phyloP scores from a whole-genome alignment of 2,797 vertebrate genomes.

The Spea hammondii region DNA sequence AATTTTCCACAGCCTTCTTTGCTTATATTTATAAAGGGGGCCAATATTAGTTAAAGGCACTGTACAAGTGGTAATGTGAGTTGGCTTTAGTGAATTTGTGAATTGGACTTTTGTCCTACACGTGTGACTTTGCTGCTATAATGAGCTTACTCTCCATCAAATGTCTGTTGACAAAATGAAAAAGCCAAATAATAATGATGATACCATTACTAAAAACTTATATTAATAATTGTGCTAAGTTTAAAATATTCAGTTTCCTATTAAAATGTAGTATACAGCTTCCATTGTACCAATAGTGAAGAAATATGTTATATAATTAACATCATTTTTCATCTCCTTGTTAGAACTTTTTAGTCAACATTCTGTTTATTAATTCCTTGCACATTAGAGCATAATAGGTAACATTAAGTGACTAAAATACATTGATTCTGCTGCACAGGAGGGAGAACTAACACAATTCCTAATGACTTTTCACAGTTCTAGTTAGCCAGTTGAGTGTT shows the following conservation, averaged over 20 bases:
- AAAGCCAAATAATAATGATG: conserved; percentile 10
- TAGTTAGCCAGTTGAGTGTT: conserved; percentile 29
- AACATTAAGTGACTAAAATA: conserved; percentile 10
- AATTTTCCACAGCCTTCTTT: too few relatives aligned
- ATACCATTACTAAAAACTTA: neutral
- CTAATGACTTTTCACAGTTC: conserved; percentile 37
- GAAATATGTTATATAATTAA: conserved; percentile 22
- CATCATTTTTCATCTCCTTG: conserved; percentile 36
- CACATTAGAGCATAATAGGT: conserved; percentile 13
- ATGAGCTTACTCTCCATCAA: neutral
- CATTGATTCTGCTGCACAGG: conserved; percentile 26
- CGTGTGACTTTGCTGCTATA: neutral
- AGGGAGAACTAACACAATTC: conserved; percentile 2
- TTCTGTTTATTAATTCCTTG: conserved; percentile 24
- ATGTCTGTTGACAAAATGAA: neutral
- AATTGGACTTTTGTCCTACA: too few relatives aligned
- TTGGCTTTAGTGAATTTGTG: too few relatives aligned
- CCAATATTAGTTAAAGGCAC: too few relatives aligned
- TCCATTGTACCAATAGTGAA: conserved; percentile 22
- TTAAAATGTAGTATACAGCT: neutral
- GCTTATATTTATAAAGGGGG: too few relatives aligned
- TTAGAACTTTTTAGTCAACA: conserved; percentile 4
- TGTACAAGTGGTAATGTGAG: too few relatives aligned
- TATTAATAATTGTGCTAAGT: conserved; percentile 12
- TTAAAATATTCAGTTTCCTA: conserved; percentile 9